Conservation (phyloP, 2,113 vertebrate species). For the Stegostoma tigrinum region DNA sequence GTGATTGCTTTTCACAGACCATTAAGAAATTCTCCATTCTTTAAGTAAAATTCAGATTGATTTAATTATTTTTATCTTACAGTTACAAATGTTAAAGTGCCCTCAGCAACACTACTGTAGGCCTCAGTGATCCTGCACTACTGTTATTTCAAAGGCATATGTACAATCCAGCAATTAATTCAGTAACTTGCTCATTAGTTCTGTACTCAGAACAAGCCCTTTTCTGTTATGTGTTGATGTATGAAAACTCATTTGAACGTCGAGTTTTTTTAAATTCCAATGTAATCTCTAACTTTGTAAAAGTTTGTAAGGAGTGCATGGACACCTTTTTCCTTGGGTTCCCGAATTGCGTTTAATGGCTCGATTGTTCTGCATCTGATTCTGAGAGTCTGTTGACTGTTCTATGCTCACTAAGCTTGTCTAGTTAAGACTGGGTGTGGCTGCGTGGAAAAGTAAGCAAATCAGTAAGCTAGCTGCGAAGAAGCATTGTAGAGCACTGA, state of each 20-base stretch:
- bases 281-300: not conserved
- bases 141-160: not conserved
- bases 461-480: too few relatives aligned
- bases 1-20: not conserved
- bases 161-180: not conserved
- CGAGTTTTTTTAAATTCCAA: not conserved
- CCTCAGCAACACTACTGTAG: not conserved
- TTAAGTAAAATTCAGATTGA: not conserved
- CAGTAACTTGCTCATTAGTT: not conserved
- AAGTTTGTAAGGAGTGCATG: not conserved
- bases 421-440: too few relatives aligned
- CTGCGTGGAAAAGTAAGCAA: too few relatives aligned
- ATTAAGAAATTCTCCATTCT: not conserved
- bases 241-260: not conserved
- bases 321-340: not conserved
- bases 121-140: not conserved
- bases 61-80: not conserved
- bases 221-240: not conserved
- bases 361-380: too few relatives aligned
- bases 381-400: too few relatives aligned
- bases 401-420: too few relatives aligned
- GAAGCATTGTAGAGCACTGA: too few relatives aligned
- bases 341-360: not conserved
- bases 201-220: not conserved
- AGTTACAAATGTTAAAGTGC: not conserved